Conservation (phyloP, 2,797 vertebrate species). For the Spinibarbus caldwelli region DNA sequence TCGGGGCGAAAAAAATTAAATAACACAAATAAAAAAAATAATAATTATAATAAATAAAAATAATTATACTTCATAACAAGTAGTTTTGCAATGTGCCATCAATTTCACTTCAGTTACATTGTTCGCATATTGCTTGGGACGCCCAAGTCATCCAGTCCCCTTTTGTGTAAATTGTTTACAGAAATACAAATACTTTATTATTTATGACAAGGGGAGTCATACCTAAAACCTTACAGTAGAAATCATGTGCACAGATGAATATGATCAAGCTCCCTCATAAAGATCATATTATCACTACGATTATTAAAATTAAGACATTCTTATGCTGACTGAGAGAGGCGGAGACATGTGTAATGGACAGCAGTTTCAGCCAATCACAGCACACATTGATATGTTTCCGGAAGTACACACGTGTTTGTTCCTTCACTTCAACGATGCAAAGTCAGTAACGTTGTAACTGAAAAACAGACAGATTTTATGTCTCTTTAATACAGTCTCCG, state of each 20-base stretch:
- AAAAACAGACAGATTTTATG: background rate
- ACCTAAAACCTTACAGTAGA: background rate
- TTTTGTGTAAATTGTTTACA: background rate
- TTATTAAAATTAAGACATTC: background rate
- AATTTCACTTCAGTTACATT: background rate
- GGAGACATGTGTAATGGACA: background rate
- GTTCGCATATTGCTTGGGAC: no score
- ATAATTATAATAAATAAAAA: background rate
- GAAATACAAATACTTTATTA: background rate
- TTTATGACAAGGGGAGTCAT: background rate
- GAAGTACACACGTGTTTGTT: conserved; percentile 20
- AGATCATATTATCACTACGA: background rate
- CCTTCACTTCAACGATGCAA: background rate
- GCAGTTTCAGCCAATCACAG: conserved; percentile 12
- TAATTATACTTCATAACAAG: background rate
- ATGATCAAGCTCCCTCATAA: no score
- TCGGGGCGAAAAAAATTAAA: background rate
- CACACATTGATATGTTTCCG: conserved; percentile 13
- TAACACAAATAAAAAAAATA: no score
- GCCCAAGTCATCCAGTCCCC: background rate
- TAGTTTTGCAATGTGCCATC: background rate
- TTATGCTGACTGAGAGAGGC: no score
- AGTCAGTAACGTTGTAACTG: background rate
- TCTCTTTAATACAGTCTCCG: background rate
- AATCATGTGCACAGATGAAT: background rate